Base-by-base conservation (phyloP, 2,888 invertebrate genomes). In the Entomobrya multifasciata region DNA sequence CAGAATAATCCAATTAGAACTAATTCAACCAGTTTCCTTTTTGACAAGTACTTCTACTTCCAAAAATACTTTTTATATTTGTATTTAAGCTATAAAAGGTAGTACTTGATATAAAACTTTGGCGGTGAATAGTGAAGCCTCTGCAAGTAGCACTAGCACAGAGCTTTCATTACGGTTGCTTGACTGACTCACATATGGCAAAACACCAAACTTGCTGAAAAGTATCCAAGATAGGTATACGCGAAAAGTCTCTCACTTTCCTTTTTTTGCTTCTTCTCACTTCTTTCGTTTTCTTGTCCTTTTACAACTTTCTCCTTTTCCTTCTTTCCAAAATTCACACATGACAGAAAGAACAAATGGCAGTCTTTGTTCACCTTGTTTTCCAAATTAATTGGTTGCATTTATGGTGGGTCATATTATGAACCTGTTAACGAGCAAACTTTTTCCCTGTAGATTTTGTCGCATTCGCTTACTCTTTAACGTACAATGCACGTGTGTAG, bases 331-430 rank as follows among this genome's bases (percentile, higher is more conserved):
- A n/a, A n/a, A n/a, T n/a, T 5, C 13, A n/a, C 13, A 49, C 13
- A 15, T 49, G 3, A 57, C 20, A 70, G 4, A 30, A 8, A 55
- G 17, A 76, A 17, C n/a, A 76, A 36, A 52, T 25, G 52, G 15
- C 13, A 78, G 20, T 44, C 30, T 49, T 79, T 79, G 79, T 67
- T 6, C 67, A 79, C 79, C 67, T 52, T 79, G 52, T 79, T 79
- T 65, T 52, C 79, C 27, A 47, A 67, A 44, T 47, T 79, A 79
- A 79, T 79, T 79, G 79, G 79, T 49, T 27, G 17, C 65, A 67
- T 67, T 67, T 67, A 67, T 67, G 36, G 67, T 44, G 1, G 30
- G 27, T 4, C 20, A 52, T 72, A 47, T 44, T 47, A 70, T 22
- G 70, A n/a, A 47, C 70, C 25, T 47, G 72, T 72, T 72, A 72